A percentile compares a stretch with the other conserved stretches of the same genome.
These are phyloP conservation scores for Sacculina carcini DNA, from an alignment of 2,888 invertebrate species.

Conservation along the genomic window DNA sequence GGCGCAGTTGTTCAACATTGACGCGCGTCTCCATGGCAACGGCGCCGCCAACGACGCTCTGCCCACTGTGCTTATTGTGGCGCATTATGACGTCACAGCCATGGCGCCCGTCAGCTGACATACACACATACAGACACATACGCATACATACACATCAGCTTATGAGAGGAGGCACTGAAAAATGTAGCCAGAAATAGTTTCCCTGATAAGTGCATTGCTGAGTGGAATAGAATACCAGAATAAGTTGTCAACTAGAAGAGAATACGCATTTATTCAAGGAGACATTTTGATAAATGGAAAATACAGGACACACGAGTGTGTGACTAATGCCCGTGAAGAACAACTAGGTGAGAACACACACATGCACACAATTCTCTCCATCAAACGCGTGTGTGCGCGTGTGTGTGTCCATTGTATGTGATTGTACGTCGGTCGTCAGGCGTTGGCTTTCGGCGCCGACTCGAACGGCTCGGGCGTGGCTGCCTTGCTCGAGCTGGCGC, in stretches of 20 bases:
- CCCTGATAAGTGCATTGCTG: not conserved
- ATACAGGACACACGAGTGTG: too few relatives aligned
- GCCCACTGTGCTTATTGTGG: constrained; percentile 67
- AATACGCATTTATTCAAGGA: too few relatives aligned
- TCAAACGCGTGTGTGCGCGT: too few relatives aligned
- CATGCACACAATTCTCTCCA: too few relatives aligned
- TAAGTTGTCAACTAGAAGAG: too few relatives aligned
- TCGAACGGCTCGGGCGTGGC: constrained; percentile 77
- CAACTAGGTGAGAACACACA: too few relatives aligned
- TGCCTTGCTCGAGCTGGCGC: constrained; percentile 55
- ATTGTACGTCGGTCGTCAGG: constrained; percentile 26
- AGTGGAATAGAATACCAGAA: too few relatives aligned
- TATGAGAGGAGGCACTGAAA: not conserved
- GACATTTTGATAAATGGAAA: too few relatives aligned
- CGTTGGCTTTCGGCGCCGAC: constrained; percentile 63
- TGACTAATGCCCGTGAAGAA: too few relatives aligned
- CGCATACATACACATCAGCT: not conserved
- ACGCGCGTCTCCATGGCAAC: constrained; percentile 50
- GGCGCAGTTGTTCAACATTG: constrained; percentile 17
- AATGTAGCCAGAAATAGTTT: not conserved
- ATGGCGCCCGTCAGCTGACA: constrained; percentile 57
- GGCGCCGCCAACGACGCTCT: constrained; percentile 40
- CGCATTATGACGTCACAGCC: constrained; percentile 77
- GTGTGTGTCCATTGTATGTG: constrained; percentile 12
- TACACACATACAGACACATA: not conserved